Percentiles rank a stretch among this genome's conserved stretches.
Conservation (phyloP, 2,113 vertebrate genomes). For the Galemys pyrenaicus region DNA sequence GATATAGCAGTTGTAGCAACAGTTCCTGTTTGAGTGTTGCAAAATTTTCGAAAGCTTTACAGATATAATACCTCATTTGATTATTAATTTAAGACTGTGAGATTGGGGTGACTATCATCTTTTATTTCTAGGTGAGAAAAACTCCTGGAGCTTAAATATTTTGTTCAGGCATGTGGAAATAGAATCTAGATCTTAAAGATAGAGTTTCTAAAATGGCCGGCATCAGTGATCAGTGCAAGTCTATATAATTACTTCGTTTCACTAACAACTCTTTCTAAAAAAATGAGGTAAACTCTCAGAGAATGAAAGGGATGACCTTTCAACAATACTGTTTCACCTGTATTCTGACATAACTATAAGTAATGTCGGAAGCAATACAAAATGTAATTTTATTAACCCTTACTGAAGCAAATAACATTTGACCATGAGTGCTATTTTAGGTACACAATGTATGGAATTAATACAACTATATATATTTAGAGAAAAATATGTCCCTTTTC, state of each 20-base stretch:
- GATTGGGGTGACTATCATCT: neutral
- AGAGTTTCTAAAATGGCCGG: neutral
- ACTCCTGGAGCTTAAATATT: neutral
- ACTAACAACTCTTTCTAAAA: neutral
- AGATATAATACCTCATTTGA: neutral
- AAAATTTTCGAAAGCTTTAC: neutral
- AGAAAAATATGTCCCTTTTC: neutral
- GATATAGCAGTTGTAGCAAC: neutral
- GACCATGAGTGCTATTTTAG: neutral
- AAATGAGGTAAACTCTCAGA: neutral
- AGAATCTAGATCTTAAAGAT: neutral
- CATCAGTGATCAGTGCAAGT: neutral
- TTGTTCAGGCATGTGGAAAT: neutral
- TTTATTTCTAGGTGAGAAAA: neutral
- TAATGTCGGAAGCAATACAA: neutral
- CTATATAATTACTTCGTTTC: neutral
- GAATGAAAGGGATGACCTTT: neutral
- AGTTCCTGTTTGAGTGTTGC: neutral
- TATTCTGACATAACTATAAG: slow-evolving; percentile 6
- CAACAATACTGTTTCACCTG: neutral
- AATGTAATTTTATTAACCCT: neutral
- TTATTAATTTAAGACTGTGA: neutral
- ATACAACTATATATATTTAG: neutral
- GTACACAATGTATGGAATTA: neutral
- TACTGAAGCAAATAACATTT: slow-evolving; percentile 23